Conservation (phyloP, 1,140 invertebrate genomes). For the Aphelenchoides besseyi region DNA sequence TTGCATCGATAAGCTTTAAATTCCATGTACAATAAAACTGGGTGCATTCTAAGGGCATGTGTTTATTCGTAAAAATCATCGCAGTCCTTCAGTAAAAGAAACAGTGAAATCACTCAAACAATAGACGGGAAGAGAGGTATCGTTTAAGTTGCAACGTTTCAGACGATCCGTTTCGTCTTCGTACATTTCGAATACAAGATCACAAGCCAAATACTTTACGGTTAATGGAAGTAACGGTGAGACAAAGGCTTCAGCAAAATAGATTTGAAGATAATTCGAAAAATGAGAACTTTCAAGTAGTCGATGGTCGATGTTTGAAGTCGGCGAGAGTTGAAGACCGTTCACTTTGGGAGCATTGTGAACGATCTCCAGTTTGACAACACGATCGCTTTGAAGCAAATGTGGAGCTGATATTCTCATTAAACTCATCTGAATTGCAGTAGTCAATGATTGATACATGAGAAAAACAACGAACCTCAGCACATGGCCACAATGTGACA, state of each 20-base stretch:
- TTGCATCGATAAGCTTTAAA: constrained; percentile 1
- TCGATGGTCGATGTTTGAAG: not conserved
- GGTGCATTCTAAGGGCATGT: not conserved
- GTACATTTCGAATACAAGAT: constrained; percentile 16
- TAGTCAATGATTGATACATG: not conserved
- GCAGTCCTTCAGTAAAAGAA: constrained; percentile 8
- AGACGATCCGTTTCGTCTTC: not conserved
- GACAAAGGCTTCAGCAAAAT: constrained; percentile 18
- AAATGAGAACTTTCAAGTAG: constrained; percentile 20
- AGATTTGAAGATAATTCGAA: constrained; percentile 11
- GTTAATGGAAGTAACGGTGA: constrained; percentile 7
- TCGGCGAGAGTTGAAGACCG: constrained; percentile 6
- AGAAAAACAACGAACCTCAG: constrained; percentile 29
- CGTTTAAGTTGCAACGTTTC: not conserved
- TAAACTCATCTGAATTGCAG: constrained; percentile 18
- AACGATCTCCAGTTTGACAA: constrained; percentile 23
- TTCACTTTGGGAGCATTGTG: not conserved
- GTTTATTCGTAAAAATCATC: constrained; percentile 9
- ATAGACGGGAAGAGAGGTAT: not conserved
- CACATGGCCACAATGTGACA: constrained; percentile 33
- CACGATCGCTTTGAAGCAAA: constrained; percentile 13
- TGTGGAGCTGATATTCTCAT: not conserved
- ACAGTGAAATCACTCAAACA: constrained; percentile 1
- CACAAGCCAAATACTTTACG: constrained; percentile 22
- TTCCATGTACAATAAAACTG: constrained; percentile 1